These are phyloP conservation scores for Volucella inanis DNA, from an alignment of 2,888 invertebrate genomes.

Conservation along the genomic window DNA sequence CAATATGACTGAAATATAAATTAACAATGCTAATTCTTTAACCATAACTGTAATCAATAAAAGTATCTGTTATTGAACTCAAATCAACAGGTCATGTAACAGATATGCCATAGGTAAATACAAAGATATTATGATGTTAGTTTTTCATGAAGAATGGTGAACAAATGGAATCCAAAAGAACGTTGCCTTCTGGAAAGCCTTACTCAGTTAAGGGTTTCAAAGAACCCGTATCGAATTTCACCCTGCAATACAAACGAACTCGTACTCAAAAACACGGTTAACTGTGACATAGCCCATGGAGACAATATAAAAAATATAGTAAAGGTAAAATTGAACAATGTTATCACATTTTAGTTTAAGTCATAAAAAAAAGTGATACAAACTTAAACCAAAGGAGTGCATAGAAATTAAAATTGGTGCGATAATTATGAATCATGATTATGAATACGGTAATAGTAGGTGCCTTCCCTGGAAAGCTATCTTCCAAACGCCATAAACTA, in stretches of 20 bases:
- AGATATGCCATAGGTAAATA: slow-evolving; percentile 45
- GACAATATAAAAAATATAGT: slow-evolving; percentile 7
- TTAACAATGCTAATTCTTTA: neutral
- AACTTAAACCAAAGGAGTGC: neutral
- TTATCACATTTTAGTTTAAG: slow-evolving; percentile 12
- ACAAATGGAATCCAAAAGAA: slow-evolving; percentile 52
- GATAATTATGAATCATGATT: too few relatives aligned
- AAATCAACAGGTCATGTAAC: slow-evolving; percentile 57
- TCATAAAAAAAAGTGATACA: slow-evolving; percentile 39
- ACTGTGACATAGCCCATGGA: slow-evolving; percentile 10
- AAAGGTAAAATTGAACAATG: neutral
- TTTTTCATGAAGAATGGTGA: slow-evolving; percentile 32
- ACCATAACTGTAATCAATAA: slow-evolving; percentile 52
- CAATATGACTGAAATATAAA: neutral
- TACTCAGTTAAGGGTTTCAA: slow-evolving; percentile 61
- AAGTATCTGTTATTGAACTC: slow-evolving; percentile 62
- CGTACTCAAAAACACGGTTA: slow-evolving; percentile 1
- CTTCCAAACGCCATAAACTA: too few relatives aligned
- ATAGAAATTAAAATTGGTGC: neutral
- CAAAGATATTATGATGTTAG: neutral
- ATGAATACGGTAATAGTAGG: too few relatives aligned
- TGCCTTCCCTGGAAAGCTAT: too few relatives aligned
- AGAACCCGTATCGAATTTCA: slow-evolving; percentile 59
- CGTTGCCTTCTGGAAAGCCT: slow-evolving; percentile 57
- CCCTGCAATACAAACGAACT: slow-evolving; percentile 39